A percentile compares a stretch with the other conserved stretches of the same genome.
These are phyloP conservation scores for Ursus arctos DNA, from an alignment of 2,113 vertebrate species.

Conservation along the genomic window DNA sequence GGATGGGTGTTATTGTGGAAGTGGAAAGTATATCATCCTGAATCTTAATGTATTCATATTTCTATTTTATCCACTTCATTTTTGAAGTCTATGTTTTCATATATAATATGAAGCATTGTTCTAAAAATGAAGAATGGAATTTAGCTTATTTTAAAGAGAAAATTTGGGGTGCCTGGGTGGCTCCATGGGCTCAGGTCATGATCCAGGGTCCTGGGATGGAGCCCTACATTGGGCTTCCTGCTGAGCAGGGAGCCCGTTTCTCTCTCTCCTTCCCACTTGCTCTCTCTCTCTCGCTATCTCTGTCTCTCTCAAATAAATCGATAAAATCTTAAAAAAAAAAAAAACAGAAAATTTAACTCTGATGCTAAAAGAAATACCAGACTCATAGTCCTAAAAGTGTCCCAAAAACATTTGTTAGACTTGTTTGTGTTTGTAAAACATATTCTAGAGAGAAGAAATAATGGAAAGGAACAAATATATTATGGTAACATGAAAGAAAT, in stretches of 20 bases:
- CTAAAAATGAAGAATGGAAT: background rate
- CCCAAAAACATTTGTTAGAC: background rate
- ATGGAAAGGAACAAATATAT: background rate
- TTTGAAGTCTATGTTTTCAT: background rate
- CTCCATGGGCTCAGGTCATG: background rate
- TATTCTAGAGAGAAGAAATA: background rate
- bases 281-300: background rate
- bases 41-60: background rate
- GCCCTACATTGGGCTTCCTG: background rate
- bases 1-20: background rate
- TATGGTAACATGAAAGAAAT: constrained; percentile 13
- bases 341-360: constrained; percentile 1
- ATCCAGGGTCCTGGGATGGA: background rate
- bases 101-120: background rate
- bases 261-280: background rate
- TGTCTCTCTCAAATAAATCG: background rate
- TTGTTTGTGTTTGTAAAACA: constrained; percentile 24
- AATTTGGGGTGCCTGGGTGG: background rate
- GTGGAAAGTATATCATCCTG: background rate
- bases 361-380: background rate
- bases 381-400: background rate
- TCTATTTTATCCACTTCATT: constrained; percentile 45
- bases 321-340: no score
- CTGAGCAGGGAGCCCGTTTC: background rate
- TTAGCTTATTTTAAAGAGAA: constrained; percentile 36